A percentile compares a stretch with the other conserved stretches of the same genome.
Evolutionary conservation across 1,140 invertebrate species (phyloP).

Genomic region (Drosophila lacertosa): DNA sequence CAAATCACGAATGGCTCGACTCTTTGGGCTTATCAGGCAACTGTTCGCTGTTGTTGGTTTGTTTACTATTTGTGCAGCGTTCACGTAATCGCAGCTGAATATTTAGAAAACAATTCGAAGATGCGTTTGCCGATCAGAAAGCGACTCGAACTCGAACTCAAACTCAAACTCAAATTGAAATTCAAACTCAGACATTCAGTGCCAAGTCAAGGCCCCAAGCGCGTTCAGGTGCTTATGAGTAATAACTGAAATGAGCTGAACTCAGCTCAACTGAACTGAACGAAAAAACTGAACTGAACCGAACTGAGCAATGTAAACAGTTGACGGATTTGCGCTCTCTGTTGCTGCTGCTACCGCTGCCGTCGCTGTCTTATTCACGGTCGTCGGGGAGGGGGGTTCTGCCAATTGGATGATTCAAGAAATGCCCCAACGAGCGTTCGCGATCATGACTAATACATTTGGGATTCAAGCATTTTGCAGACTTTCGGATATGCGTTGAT

Average conservation of each 20-base stretch:
- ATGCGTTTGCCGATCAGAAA: background rate
- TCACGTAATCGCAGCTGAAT: conserved; percentile 10
- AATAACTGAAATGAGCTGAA: conserved; percentile 31
- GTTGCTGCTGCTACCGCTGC: conserved; percentile 2
- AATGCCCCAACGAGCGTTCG: conserved; percentile 44
- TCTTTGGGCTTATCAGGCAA: conserved; percentile 22
- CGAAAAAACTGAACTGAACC: background rate
- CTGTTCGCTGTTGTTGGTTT: conserved; percentile 2
- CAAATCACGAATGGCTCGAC: background rate
- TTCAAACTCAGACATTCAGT: background rate
- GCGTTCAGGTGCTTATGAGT: conserved; percentile 25
- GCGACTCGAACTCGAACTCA: no score
- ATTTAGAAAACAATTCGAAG: no score
- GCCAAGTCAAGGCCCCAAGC: conserved; percentile 3
- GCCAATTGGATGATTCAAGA: conserved; percentile 54
- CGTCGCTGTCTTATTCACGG: conserved; percentile 22
- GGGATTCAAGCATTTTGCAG: conserved; percentile 43
- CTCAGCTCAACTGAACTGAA: conserved; percentile 6
- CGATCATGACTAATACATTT: conserved; percentile 70
- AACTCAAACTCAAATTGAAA: background rate
- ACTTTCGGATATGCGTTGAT: conserved; percentile 3
- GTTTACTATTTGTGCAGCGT: conserved; percentile 5
- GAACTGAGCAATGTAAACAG: conserved; percentile 65
- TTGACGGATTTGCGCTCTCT: conserved; percentile 32
- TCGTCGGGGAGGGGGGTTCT: background rate